A percentile compares a stretch with the other conserved stretches of the same genome.
Conservation (phyloP, 2,113 vertebrate species). For the Datnioides undecimradiatus region DNA sequence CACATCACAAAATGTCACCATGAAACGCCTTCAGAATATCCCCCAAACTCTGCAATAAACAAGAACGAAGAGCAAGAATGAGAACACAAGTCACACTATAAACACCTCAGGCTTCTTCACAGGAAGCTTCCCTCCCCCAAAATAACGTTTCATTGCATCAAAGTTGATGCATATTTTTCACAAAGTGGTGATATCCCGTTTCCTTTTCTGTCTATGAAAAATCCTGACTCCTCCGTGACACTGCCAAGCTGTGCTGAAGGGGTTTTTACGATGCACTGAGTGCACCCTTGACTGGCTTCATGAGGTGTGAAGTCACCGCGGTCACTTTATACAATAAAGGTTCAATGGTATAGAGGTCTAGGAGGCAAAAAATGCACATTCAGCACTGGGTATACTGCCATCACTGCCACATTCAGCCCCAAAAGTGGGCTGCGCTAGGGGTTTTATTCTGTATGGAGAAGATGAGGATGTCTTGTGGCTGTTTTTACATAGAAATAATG, state of each 20-base stretch:
- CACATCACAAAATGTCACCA: constrained; percentile 76
- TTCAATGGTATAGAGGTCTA: constrained; percentile 23
- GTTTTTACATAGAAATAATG: no score
- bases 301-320: constrained; percentile 70
- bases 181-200: neutral
- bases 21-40: constrained; percentile 68
- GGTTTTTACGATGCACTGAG: constrained; percentile 63
- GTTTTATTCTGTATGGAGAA: neutral
- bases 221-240: constrained; percentile 26
- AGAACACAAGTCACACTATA: constrained; percentile 61
- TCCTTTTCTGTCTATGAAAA: constrained; percentile 35
- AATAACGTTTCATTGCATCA: constrained; percentile 62
- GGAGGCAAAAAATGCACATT: constrained; percentile 64
- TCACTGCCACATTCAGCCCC: neutral
- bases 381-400: constrained; percentile 46
- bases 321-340: constrained; percentile 64
- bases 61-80: constrained; percentile 36
- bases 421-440: constrained; percentile 1
- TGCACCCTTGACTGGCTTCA: constrained; percentile 71
- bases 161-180: constrained; percentile 66
- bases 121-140: constrained; percentile 37
- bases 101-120: constrained; percentile 58
- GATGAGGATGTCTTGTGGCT: no score
- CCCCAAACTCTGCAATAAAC: constrained; percentile 70
- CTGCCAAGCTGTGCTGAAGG: constrained; percentile 42